Base-by-base conservation (phyloP, 2,888 invertebrate genomes). In the Tethea ocularis region DNA sequence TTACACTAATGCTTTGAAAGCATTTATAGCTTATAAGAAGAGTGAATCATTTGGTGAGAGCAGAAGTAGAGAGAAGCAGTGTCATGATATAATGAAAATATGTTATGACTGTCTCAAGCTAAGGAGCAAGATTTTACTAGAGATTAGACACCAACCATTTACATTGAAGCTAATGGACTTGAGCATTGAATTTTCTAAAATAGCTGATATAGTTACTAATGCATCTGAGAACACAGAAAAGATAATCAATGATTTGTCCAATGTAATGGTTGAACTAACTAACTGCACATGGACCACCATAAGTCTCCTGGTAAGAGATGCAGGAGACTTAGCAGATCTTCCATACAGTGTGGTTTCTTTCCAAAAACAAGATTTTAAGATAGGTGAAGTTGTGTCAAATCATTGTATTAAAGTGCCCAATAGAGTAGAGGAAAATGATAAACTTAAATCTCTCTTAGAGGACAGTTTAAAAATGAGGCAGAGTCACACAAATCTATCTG, bases 61-160 rank as follows among this genome's bases (percentile, higher is more conserved):
- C 59, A 87, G 88, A 72, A 82, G 82, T 24, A 84, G 83, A 67
- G 90, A 91, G 52, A 87, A 83, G 51, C 91, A 91, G 67, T 93
- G 93, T 66, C 82, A 84, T 59, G 91, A 93, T 51, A 94, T 95
- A 72, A 92, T 93, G 23, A 94, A 93, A 75, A 79, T 94, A 53
- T 86, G 95, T 38, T 94, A 94, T 65, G 89, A 94, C 59, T 94
- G 94, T 61, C 80, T 95, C 0, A 94, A 94, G 77, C 75, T 92
- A 5, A 89, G 94, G 67, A 93, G 91, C 66, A 89, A 84, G 71
- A 87, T 94, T 61, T 76, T 95, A 51, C 77, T 78, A 59, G 90
- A 93, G 70, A 77, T 89, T 51, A 83, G 86, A n/a, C 82, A 87
- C 55, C 93, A 93, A 68, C 77, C 86, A 22, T 91, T 91, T 77